Conservation (phyloP, 2,797 vertebrate genomes). For the Coilia nasus region DNA sequence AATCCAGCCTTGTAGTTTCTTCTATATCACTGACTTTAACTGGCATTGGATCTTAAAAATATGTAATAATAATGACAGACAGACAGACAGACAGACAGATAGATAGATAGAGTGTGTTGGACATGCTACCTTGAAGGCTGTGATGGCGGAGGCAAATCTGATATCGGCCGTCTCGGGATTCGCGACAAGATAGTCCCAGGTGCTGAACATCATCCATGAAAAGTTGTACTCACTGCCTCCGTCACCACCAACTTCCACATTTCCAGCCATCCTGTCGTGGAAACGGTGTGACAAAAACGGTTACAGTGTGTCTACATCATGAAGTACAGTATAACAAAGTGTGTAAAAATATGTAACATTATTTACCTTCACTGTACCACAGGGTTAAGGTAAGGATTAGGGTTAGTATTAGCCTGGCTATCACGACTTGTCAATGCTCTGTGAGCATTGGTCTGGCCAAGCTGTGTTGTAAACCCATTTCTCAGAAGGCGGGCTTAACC, state of each 20-base stretch:
- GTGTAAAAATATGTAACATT: no score
- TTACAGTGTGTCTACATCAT: no score
- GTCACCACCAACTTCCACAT: constrained; percentile 87
- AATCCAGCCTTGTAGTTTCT: neutral
- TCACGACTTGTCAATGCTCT: no score
- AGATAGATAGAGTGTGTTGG: constrained; percentile 26
- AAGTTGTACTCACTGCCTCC: constrained; percentile 91
- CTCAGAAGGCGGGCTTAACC: no score
- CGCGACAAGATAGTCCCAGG: constrained; percentile 98
- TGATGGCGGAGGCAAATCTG: constrained; percentile 95
- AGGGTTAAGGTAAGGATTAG: no score
- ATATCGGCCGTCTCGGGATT: constrained; percentile 96
- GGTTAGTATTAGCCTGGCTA: no score
- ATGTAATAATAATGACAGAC: neutral
- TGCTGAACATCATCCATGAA: constrained; percentile 99
- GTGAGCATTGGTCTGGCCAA: no score
- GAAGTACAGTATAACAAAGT: no score
- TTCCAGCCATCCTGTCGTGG: constrained; percentile 95
- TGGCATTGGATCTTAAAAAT: neutral
- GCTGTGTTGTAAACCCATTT: no score
- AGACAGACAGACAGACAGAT: no score
- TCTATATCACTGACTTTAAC: neutral
- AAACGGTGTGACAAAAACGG: no score
- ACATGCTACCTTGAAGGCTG: constrained; percentile 93
- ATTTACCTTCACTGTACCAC: no score